Evolutionary conservation across 2,888 invertebrate genomes (phyloP), one percentile per base, ranked within the genome.

Genomic region (Eupsilia transversa): DNA sequence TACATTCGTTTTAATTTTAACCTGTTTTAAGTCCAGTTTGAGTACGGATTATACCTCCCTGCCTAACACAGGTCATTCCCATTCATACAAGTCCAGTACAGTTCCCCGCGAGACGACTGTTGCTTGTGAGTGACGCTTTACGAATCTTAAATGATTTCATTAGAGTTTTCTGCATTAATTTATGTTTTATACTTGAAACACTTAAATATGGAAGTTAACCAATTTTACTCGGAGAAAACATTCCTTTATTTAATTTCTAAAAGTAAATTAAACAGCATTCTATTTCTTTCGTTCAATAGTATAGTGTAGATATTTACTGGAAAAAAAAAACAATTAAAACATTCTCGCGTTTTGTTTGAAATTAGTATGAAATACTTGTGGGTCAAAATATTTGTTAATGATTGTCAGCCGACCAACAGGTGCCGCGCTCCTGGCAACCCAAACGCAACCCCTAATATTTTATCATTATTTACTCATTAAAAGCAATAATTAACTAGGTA

Each of bases 361-460:
- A 72, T 74, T 73, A 85, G 35, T 85, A 85, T 88, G 82, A 89
- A 87, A 84, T 89, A 86, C 82, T 87, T 89, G 73, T 66, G 84
- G 83, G 84, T 89, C 88, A 86, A 92, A 91, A 91, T 91, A 92
- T 92, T 91, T 89, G 87, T 89, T 91, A 91, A 92, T 92, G 90
- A 88, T 84, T 83, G 83, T 86, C 87, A 78, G 86, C 74, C 81
- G 72, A 86, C 85, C 66, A 88, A 93, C 94, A 93, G 93, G 92
- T 93, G 93, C 87, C 65, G 59, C 85, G 82, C 77, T 87, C 85
- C 63, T 77, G 74, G 75, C 85, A 83, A 66, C 35, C 80, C 72
- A 80, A 79, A 74, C 86, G 72, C 84, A 84, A 83, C 85, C 91
- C 91, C 89, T 81, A 90, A 90, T 90, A 89, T 90, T 89, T 91